Conservation (phyloP, 2,888 invertebrate genomes). For the Xestia rhomboidea region DNA sequence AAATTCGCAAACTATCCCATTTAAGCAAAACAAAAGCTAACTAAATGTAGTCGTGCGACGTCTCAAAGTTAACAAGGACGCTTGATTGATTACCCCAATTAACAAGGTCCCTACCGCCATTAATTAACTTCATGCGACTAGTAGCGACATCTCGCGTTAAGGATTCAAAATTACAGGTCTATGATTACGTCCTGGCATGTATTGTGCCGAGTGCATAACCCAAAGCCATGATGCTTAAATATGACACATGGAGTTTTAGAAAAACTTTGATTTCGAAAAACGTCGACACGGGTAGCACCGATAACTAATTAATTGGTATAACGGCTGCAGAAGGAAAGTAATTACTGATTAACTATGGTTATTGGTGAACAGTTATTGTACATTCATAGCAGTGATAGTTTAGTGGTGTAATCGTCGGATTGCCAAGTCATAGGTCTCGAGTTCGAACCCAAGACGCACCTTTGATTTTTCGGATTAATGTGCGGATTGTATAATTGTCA, state of each 20-base stretch:
- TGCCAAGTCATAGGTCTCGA: no score
- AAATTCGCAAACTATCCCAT: background rate
- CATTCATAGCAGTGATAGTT: no score
- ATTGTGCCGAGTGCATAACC: background rate
- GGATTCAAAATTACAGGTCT: conserved; percentile 12
- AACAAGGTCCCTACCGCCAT: conserved; percentile 26
- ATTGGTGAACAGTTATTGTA: no score
- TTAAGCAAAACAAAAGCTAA: background rate
- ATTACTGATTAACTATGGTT: no score
- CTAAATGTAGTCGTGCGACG: background rate
- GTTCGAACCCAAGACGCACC: no score
- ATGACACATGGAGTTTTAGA: background rate
- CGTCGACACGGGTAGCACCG: background rate
- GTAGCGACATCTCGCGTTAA: conserved; percentile 44
- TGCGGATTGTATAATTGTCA: no score
- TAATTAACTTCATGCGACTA: conserved; percentile 32
- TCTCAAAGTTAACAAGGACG: conserved; percentile 49
- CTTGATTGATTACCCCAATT: conserved; percentile 47
- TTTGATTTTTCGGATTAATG: no score
- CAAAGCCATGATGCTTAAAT: background rate
- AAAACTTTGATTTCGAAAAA: background rate
- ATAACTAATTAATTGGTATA: background rate
- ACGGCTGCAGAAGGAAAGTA: no score
- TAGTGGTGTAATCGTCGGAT: no score
- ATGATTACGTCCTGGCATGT: background rate